Percentiles rank a stretch among this genome's conserved stretches.
Evolutionary conservation across 1,140 invertebrate species (phyloP).

Genomic region (Hypothenemus hampei): DNA sequence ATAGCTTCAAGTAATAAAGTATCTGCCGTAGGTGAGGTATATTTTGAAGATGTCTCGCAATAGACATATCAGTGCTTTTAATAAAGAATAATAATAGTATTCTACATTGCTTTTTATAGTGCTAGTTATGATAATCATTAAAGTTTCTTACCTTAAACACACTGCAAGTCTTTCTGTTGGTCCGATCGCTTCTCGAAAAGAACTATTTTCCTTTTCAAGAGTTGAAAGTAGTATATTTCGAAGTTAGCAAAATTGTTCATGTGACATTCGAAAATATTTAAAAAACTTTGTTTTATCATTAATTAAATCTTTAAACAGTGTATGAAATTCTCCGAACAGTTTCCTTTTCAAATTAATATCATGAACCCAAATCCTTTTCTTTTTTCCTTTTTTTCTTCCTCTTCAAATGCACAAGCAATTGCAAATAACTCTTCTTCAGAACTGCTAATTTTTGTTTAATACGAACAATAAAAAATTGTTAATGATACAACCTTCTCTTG

Average conservation of each 20-base stretch:
- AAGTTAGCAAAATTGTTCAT: slow-evolving; percentile 1
- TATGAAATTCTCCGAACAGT: background rate
- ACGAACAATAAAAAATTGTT: too few relatives aligned
- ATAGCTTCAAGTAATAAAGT: too few relatives aligned
- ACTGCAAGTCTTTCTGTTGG: background rate
- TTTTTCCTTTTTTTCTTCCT: background rate
- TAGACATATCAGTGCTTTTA: too few relatives aligned
- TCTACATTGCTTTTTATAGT: too few relatives aligned
- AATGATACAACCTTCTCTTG: too few relatives aligned
- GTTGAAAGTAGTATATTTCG: background rate
- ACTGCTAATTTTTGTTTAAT: too few relatives aligned
- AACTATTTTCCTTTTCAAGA: background rate
- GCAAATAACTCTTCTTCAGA: too few relatives aligned
- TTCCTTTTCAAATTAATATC: background rate
- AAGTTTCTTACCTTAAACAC: background rate
- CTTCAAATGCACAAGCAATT: slow-evolving; percentile 1
- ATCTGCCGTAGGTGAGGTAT: too few relatives aligned
- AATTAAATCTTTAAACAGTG: background rate
- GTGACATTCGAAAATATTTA: background rate
- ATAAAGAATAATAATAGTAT: too few relatives aligned
- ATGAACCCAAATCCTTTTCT: slow-evolving; percentile 4
- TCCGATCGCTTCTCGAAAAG: background rate
- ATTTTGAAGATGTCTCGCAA: too few relatives aligned
- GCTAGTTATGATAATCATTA: too few relatives aligned
- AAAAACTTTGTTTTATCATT: background rate